phyloP scores from a whole-genome alignment of 2,113 vertebrate species.

The Oceanodroma tethys region DNA sequence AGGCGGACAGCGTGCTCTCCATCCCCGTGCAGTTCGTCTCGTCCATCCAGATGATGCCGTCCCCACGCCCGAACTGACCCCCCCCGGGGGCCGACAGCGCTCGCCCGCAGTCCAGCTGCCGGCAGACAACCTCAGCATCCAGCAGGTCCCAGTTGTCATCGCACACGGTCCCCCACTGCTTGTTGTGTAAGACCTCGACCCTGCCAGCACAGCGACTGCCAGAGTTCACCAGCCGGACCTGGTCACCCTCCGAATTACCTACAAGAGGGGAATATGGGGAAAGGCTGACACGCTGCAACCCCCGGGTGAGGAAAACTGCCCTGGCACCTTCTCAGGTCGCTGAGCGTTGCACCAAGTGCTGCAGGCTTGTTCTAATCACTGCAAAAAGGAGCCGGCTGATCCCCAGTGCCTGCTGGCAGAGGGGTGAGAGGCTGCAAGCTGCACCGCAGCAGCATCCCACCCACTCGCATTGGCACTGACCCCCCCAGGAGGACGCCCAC shows the following conservation, averaged over 20 bases:
- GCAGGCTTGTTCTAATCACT: neutral
- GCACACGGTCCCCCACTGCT: conserved; percentile 67
- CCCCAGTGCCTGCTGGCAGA: neutral
- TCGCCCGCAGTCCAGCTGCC: conserved; percentile 61
- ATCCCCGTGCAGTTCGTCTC: neutral
- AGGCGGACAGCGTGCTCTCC: neutral
- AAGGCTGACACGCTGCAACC: rapidly evolving
- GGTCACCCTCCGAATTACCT: neutral
- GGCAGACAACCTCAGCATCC: conserved; percentile 48
- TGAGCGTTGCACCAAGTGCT: neutral
- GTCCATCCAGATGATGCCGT: neutral
- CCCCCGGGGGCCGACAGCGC: rapidly evolving
- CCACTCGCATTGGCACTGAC: rapidly evolving
- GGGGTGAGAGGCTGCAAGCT: neutral
- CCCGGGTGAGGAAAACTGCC: too few species aligned
- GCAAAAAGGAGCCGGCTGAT: neutral
- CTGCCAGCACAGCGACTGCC: conserved; percentile 49
- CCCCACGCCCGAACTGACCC: neutral
- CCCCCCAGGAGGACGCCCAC: neutral
- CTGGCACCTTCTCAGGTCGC: neutral
- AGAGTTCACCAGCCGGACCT: conserved; percentile 28
- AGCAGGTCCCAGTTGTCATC: conserved; percentile 38
- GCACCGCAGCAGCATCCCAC: neutral
- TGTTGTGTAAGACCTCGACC: conserved; percentile 62
- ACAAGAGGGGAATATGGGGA: neutral